Evolutionary conservation across 2,797 vertebrate genomes (phyloP), one percentile per base, ranked within the genome.

Genomic region (Acrocephalus scirpaceus): DNA sequence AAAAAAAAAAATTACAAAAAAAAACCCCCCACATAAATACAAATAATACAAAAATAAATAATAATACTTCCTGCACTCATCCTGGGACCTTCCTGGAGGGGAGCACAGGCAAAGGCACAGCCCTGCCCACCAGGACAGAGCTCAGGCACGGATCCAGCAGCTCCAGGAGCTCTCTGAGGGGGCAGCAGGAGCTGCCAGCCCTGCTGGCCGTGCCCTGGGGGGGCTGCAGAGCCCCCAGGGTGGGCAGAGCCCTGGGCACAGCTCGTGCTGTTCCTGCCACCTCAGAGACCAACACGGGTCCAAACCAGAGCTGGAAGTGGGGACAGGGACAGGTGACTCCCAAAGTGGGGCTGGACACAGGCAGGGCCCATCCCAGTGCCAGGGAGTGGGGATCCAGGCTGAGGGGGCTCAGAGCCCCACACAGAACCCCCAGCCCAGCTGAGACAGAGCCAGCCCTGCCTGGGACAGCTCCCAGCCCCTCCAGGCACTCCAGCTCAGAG

Each of bases 241-340:
- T 11, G 64, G 23, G 25, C 79, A 92, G 65, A 77, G 65, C 30
- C 40, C 62, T n/a, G n/a, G n/a, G n/a, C n/a, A n/a, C n/a, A n/a
- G n/a, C n/a, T 42, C 5, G 1, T 1, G n/a, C 51, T 42, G 61
- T 36, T 69, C 78, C 72, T 51, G 56, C 48, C 65, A n/a, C n/a
- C n/a, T n/a, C 61, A 10, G 30, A 15, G n/a, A 30, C 60, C 77
- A 17, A 0, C 65, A 3, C 2, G 1, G 2, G 1, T 3, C 23
- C 70, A 45, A 16, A 36, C 7, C 1, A 5, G 56, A 57, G 42
- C 32, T 44, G 48, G 12, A 22, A 10, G 26, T 0, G 11, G 9
- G n/a, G 16, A 16, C 36, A 51, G 56, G 21, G 47, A 13, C 9
- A 1, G 29, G 54, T 0, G 26, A 27, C 4, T 2, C 44, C 60